Conservation (phyloP, 2,797 vertebrate genomes). For the Artibeus jamaicensis region DNA sequence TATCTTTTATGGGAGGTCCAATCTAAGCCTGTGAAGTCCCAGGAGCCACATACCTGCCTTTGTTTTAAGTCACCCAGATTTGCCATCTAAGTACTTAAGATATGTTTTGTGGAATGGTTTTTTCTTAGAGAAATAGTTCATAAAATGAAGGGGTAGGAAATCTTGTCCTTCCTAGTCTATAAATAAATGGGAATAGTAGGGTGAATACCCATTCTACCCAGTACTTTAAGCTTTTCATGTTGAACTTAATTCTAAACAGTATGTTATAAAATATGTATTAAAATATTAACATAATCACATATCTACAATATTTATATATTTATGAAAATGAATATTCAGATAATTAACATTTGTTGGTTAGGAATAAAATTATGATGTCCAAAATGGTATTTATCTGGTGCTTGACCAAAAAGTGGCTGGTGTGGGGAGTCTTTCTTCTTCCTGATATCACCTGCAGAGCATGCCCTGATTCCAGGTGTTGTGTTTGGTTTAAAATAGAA, state of each 20-base stretch:
- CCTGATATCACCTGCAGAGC: not conserved
- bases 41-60: not conserved
- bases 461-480: not conserved
- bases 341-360: not conserved
- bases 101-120: not conserved
- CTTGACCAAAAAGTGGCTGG: not conserved
- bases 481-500: not conserved
- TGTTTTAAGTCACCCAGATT: not conserved
- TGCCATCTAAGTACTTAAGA: not conserved
- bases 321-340: not conserved
- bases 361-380: not conserved
- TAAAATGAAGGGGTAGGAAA: not conserved
- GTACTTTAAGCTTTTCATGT: conserved; percentile 20
- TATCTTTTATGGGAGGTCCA: not conserved
- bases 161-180: not conserved
- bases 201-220: not conserved
- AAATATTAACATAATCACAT: not conserved
- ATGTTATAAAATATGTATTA: conserved; percentile 14
- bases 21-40: not conserved
- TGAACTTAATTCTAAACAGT: not conserved
- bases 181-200: not conserved
- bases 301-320: not conserved
- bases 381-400: not conserved
- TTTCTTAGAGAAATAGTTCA: not conserved
- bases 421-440: not conserved